Conservation (phyloP, 2,113 vertebrate genomes). For the Microtus richardsoni region DNA sequence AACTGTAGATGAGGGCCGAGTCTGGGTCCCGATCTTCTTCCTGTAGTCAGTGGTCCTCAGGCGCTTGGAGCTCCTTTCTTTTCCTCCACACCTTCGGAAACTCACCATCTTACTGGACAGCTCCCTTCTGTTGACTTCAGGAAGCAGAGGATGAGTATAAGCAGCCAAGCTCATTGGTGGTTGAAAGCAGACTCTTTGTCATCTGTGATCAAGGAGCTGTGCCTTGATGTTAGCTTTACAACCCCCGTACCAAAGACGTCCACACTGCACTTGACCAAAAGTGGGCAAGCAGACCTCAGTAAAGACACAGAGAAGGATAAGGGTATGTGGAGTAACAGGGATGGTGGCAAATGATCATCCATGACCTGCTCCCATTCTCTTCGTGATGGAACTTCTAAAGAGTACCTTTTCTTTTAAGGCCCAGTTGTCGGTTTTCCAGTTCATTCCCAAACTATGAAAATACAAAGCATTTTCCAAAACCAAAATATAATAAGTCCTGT, state of each 20-base stretch:
- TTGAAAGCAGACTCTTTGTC: conserved; percentile 3
- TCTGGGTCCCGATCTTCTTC: not conserved
- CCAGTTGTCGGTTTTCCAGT: not conserved
- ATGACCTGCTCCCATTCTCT: not conserved
- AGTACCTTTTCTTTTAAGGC: not conserved
- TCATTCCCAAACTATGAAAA: conserved; percentile 42
- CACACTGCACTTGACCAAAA: not conserved
- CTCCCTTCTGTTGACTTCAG: conserved; percentile 27
- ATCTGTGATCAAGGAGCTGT: not conserved
- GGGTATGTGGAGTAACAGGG: not conserved
- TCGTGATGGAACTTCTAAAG: not conserved
- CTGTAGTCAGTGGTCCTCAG: not conserved
- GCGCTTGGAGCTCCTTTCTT: not conserved
- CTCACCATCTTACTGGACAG: not conserved
- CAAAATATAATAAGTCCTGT: not conserved
- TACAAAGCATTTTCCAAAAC: not conserved
- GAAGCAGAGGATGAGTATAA: not conserved
- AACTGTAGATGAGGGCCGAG: not conserved
- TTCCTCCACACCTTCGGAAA: not conserved
- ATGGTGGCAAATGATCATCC: not conserved
- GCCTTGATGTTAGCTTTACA: not conserved
- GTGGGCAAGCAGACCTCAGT: not conserved
- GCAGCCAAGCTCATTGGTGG: not conserved
- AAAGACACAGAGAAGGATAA: conserved; percentile 2
- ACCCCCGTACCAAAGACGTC: not conserved